Conservation (phyloP, 2,888 invertebrate species). For the Homarus gammarus region DNA sequence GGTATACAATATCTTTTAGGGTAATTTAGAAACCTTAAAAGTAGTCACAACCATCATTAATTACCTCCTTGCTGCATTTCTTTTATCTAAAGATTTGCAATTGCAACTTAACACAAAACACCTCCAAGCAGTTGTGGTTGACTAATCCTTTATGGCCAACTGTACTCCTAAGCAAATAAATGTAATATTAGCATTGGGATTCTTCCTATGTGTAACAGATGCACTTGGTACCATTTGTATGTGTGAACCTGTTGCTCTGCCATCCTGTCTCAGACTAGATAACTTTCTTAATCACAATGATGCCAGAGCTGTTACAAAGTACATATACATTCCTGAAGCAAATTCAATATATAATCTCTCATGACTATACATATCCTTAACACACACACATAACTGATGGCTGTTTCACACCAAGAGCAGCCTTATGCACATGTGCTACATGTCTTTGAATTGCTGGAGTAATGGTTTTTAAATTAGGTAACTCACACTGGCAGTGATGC, state of each 20-base stretch:
- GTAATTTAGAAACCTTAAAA: constrained; percentile 14
- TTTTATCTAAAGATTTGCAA: neutral
- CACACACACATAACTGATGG: no score
- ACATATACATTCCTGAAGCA: neutral
- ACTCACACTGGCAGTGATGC: no score
- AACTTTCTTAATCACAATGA: neutral
- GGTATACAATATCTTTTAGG: neutral
- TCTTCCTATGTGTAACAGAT: neutral
- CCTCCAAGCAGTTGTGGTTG: neutral
- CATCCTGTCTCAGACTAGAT: constrained; percentile 34
- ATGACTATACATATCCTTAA: no score
- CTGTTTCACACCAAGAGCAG: no score
- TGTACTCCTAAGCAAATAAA: neutral
- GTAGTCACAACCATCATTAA: neutral
- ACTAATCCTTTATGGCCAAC: neutral
- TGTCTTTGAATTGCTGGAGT: no score
- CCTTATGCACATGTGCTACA: no score
- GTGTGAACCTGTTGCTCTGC: neutral
- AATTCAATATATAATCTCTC: neutral
- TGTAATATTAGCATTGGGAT: neutral
- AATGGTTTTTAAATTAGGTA: no score
- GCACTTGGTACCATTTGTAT: neutral
- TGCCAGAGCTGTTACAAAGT: neutral
- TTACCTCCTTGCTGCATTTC: neutral
- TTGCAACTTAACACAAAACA: neutral